These are phyloP conservation scores for Eulemur albifrons DNA, from an alignment of 2,797 vertebrate genomes.

Conservation along the genomic window DNA sequence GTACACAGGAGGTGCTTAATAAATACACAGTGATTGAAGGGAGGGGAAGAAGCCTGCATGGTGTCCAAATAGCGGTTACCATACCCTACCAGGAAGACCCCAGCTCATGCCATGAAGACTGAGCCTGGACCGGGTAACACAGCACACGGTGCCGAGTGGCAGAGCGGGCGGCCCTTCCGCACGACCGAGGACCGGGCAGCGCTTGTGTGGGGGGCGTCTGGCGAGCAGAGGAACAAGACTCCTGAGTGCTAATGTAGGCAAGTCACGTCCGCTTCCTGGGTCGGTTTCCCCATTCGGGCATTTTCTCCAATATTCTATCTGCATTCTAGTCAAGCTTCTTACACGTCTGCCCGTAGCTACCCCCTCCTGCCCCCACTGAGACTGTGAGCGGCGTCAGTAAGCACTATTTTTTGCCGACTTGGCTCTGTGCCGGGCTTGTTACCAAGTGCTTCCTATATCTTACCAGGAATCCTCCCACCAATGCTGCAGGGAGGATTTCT, in stretches of 20 bases:
- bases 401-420: neutral
- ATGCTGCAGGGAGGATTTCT: neutral
- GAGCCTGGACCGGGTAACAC: neutral
- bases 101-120: neutral
- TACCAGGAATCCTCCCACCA: neutral
- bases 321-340: neutral
- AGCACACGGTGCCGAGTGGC: neutral
- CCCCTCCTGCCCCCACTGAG: neutral
- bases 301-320: neutral
- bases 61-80: neutral
- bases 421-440: neutral
- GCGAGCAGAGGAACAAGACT: neutral
- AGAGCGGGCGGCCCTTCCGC: neutral
- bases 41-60: neutral
- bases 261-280: neutral
- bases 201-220: neutral
- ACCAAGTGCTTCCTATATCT: neutral
- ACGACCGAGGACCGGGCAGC: accelerated
- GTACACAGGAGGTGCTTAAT: neutral
- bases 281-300: neutral
- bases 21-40: neutral
- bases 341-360: neutral
- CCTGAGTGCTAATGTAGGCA: neutral
- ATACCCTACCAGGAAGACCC: neutral
- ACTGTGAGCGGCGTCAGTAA: accelerated